Evolutionary conservation across 2,113 vertebrate species (phyloP).

Genomic region (Argyrosomus japonicus): DNA sequence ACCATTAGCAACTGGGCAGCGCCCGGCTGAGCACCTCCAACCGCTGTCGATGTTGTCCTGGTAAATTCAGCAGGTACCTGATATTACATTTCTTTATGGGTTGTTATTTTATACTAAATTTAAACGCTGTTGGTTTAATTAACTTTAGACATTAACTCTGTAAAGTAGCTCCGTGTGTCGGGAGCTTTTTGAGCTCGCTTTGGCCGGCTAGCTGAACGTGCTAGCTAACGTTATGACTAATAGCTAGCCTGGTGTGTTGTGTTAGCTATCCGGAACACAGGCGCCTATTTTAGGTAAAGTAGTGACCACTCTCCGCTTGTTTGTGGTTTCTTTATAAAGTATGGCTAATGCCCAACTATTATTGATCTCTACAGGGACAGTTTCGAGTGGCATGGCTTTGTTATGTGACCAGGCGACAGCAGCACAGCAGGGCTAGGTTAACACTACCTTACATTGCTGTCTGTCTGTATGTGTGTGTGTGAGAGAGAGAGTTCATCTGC

Average conservation of each 20-base stretch:
- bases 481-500: neutral
- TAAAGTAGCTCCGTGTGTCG: neutral
- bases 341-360: neutral
- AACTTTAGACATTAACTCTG: neutral
- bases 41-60: conserved; percentile 34
- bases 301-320: neutral
- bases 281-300: neutral
- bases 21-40: conserved; percentile 50
- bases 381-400: conserved; percentile 15
- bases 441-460: neutral
- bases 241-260: conserved; percentile 1
- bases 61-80: conserved; percentile 36
- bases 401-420: conserved; percentile 22
- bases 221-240: conserved; percentile 67
- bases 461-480: neutral
- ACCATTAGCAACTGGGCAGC: conserved; percentile 79
- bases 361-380: neutral
- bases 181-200: conserved; percentile 17
- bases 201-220: conserved; percentile 63
- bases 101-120: neutral
- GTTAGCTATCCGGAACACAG: neutral
- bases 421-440: neutral
- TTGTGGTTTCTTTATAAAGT: neutral
- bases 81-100: neutral
- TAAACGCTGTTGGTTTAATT: fast-evolving